Evolutionary conservation across 2,113 vertebrate genomes (phyloP).

Genomic region (Tragulus kanchil): DNA sequence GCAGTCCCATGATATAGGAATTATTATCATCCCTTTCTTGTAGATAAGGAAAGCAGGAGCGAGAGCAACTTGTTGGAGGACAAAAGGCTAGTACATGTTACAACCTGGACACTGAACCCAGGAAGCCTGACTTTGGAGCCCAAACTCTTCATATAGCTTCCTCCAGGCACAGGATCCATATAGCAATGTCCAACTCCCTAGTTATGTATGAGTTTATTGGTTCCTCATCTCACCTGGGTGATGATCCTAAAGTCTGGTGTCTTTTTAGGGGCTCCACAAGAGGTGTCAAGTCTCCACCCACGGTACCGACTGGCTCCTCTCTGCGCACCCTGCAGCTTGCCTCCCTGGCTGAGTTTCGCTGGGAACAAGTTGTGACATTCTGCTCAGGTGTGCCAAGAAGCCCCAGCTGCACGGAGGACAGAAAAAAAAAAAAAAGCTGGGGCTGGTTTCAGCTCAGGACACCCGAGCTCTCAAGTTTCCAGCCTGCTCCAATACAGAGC

Average conservation of each 20-base stretch:
- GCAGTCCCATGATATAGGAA: not conserved
- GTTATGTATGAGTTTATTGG: not conserved
- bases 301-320: not conserved
- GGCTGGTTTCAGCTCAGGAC: constrained; percentile 50
- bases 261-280: not conserved
- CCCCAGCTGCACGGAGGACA: not conserved
- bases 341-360: constrained; percentile 11
- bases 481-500: not conserved
- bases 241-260: not conserved
- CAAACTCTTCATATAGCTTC: not conserved
- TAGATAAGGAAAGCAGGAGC: not conserved
- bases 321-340: not conserved
- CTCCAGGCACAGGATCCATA: not conserved
- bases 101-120: not conserved
- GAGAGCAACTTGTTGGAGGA: not conserved
- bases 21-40: not conserved
- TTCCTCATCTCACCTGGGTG: not conserved
- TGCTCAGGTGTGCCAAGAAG: constrained; percentile 54
- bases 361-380: constrained; percentile 63
- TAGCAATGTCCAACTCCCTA: not conserved
- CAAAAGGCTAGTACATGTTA: not conserved
- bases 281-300: not conserved
- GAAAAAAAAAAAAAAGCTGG: not conserved
- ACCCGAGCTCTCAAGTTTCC: constrained; percentile 11
- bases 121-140: not conserved